phyloP scores from a whole-genome alignment of 2,797 vertebrate species.

The Thunnus albacares region DNA sequence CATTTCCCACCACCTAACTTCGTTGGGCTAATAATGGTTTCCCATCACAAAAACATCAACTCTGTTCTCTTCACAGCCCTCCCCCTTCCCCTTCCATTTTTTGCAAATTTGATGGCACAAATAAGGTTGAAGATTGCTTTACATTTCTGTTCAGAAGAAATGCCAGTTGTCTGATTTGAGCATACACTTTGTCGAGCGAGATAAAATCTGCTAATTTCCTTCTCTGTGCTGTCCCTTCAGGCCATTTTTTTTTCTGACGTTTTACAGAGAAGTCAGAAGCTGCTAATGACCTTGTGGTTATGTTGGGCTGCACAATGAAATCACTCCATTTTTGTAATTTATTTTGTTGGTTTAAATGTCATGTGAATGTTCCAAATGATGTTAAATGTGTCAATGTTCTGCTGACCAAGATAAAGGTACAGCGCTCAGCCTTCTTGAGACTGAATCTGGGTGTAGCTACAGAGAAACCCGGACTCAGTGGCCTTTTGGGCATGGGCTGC shows the following conservation, averaged over 20 bases:
- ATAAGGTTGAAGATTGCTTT: slow-evolving; percentile 45
- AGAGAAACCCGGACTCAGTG: slow-evolving; percentile 87
- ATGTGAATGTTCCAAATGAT: slow-evolving; percentile 46
- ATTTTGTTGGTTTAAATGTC: slow-evolving; percentile 54
- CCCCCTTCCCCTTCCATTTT: neutral
- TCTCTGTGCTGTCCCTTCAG: slow-evolving; percentile 66
- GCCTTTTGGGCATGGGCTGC: slow-evolving; percentile 65
- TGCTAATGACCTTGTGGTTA: slow-evolving; percentile 82
- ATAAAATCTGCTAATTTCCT: neutral
- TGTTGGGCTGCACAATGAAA: slow-evolving; percentile 74
- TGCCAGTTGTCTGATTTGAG: slow-evolving; percentile 15
- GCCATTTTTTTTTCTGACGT: slow-evolving; percentile 83
- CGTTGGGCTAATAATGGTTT: slow-evolving; percentile 41
- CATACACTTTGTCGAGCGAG: neutral
- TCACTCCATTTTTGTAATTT: slow-evolving; percentile 34
- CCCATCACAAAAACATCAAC: slow-evolving; percentile 44
- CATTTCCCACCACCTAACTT: neutral
- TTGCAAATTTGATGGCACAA: slow-evolving; percentile 47
- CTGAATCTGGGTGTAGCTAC: slow-evolving; percentile 87
- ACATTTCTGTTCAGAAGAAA: slow-evolving; percentile 6
- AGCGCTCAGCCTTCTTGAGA: slow-evolving; percentile 61
- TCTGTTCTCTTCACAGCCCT: slow-evolving; percentile 62
- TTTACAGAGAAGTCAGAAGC: slow-evolving; percentile 91
- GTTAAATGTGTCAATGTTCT: slow-evolving; percentile 46
- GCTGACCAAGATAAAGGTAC: slow-evolving; percentile 63